These are phyloP conservation scores for Drosophila neotestacea DNA, from an alignment of 2,888 invertebrate species.

Conservation along the genomic window DNA sequence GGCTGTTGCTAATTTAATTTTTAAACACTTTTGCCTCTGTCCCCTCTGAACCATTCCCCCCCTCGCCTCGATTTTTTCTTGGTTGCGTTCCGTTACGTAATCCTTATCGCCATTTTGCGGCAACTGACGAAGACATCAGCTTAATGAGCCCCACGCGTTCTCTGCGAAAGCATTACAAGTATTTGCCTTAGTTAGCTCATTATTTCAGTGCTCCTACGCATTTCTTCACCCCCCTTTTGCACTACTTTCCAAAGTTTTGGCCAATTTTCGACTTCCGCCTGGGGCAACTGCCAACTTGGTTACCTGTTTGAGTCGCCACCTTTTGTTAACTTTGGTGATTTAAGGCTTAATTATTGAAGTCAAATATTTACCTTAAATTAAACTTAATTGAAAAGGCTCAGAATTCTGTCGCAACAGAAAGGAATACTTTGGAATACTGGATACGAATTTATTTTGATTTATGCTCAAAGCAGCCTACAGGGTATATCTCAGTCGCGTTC, in stretches of 20 bases:
- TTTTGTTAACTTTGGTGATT: conserved; percentile 19
- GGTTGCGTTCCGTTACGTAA: conserved; percentile 50
- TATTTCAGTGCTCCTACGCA: conserved; percentile 25
- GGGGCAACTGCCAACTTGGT: conserved; percentile 1
- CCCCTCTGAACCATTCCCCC: no score
- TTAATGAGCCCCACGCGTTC: conserved; percentile 68
- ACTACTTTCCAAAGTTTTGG: background rate
- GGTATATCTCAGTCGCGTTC: background rate
- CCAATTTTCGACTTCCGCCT: conserved; percentile 19
- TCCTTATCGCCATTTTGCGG: conserved; percentile 53
- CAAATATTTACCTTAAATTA: conserved; percentile 25
- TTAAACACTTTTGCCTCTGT: conserved; percentile 23
- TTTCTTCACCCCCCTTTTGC: background rate
- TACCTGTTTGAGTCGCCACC: background rate
- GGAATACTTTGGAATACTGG: background rate
- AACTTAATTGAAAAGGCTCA: background rate
- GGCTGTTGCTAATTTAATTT: conserved; percentile 46
- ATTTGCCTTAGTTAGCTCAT: conserved; percentile 53
- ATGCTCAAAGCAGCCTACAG: background rate
- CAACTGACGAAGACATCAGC: conserved; percentile 30
- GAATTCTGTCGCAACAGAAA: background rate
- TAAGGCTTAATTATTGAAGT: conserved; percentile 11
- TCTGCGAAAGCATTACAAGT: conserved; percentile 18
- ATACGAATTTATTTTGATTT: background rate
- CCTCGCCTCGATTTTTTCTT: no score